Evolutionary conservation across 1,140 invertebrate species (phyloP).

Genomic region (Ridgeia piscesae): DNA sequence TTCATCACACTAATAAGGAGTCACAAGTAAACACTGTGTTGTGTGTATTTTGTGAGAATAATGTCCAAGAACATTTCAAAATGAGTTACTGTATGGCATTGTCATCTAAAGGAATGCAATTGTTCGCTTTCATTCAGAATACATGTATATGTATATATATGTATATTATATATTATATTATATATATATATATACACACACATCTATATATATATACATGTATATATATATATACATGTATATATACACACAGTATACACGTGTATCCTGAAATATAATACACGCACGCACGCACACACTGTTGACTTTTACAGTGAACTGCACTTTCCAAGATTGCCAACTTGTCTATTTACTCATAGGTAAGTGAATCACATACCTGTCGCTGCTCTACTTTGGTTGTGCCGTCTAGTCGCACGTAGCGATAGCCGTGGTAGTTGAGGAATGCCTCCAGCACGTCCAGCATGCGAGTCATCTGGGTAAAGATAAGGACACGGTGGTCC

Average conservation of each 20-base stretch:
- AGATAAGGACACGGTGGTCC: conserved; percentile 92
- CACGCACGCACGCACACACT: background rate
- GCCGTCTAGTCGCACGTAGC: conserved; percentile 93
- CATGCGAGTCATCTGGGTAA: conserved; percentile 99
- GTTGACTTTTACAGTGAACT: background rate
- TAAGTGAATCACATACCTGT: conserved; percentile 13
- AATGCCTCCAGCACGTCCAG: conserved; percentile 97
- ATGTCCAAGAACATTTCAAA: background rate
- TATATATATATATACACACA: too few relatives aligned
- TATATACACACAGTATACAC: too few relatives aligned
- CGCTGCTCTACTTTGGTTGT: conserved; percentile 80
- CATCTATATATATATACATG: too few relatives aligned
- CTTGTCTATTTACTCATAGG: background rate
- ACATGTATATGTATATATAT: too few relatives aligned
- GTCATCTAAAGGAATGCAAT: too few relatives aligned
- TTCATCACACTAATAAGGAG: background rate
- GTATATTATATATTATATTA: too few relatives aligned
- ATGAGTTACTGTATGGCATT: too few relatives aligned
- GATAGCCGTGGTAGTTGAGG: conserved; percentile 94
- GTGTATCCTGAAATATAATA: too few relatives aligned
- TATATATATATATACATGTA: too few relatives aligned
- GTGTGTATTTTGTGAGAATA: background rate
- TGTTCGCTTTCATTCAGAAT: too few relatives aligned
- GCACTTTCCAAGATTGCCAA: background rate
- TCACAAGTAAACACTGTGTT: background rate